Percentiles rank a stretch among this genome's conserved stretches.
Conservation (phyloP, 1,140 invertebrate genomes). For the Drosophila sechellia region DNA sequence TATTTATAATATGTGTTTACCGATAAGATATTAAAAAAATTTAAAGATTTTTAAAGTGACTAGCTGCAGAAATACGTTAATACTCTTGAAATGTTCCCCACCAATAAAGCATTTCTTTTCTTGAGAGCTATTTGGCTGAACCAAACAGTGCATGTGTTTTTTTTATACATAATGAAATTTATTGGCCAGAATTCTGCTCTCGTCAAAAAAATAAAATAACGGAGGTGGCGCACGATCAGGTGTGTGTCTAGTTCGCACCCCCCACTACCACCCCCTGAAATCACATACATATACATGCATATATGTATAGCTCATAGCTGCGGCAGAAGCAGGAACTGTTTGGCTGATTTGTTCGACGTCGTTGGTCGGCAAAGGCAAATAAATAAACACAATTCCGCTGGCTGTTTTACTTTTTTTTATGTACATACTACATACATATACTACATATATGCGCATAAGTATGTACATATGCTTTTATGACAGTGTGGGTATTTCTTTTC, state of each 20-base stretch:
- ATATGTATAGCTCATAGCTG: constrained; percentile 2
- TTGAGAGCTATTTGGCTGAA: background rate
- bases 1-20: too few relatives aligned
- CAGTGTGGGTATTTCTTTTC: constrained; percentile 37
- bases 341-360: constrained; percentile 63
- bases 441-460: background rate
- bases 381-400: constrained; percentile 63
- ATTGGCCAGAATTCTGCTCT: constrained; percentile 27
- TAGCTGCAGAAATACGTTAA: too few relatives aligned
- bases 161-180: constrained; percentile 25
- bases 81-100: too few relatives aligned
- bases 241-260: constrained; percentile 37
- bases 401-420: constrained; percentile 44
- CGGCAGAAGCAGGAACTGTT: constrained; percentile 78
- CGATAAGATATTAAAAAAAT: background rate
- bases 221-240: constrained; percentile 46
- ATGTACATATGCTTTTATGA: constrained; percentile 5
- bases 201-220: constrained; percentile 20
- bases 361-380: constrained; percentile 42
- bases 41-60: background rate
- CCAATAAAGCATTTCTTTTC: background rate
- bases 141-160: constrained; percentile 1
- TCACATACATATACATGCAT: background rate
- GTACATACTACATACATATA: background rate
- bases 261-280: constrained; percentile 12